Percentiles rank a stretch among this genome's conserved stretches.
Conservation (phyloP, 2,888 invertebrate species). For the Agrypnus murinus region DNA sequence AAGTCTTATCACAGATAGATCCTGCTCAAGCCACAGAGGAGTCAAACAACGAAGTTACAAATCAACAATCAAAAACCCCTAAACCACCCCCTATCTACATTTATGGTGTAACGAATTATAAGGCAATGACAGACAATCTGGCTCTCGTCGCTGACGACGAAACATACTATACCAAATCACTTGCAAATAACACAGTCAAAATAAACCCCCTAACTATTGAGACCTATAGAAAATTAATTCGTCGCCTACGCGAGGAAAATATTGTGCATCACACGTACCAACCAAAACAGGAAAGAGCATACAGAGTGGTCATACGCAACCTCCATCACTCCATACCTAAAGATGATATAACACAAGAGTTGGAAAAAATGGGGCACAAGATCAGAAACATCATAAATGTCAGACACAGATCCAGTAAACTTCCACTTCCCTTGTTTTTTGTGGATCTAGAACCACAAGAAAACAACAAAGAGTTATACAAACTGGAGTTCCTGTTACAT, state of each 20-base stretch:
- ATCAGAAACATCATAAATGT: too few relatives aligned
- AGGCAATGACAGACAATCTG: neutral
- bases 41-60: neutral
- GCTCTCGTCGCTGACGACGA: neutral
- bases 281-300: conserved; percentile 1
- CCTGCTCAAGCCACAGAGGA: too few relatives aligned
- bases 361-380: too few relatives aligned
- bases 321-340: neutral
- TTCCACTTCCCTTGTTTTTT: too few relatives aligned
- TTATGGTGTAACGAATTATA: conserved; percentile 8
- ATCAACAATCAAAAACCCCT: neutral
- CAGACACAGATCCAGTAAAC: too few relatives aligned
- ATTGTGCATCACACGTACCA: conserved; percentile 4
- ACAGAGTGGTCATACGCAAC: conserved; percentile 1
- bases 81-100: too few relatives aligned
- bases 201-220: conserved; percentile 7
- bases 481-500: too few relatives aligned
- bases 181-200: conserved; percentile 12
- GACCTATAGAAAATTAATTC: conserved; percentile 7
- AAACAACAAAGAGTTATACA: too few relatives aligned
- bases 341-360: too few relatives aligned
- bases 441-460: too few relatives aligned
- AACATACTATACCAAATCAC: neutral
- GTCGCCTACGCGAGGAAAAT: neutral
- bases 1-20: neutral